A percentile compares a stretch with the other conserved stretches of the same genome.
Evolutionary conservation across 1,140 invertebrate species (phyloP).

Genomic region (Micrasema minimum): DNA sequence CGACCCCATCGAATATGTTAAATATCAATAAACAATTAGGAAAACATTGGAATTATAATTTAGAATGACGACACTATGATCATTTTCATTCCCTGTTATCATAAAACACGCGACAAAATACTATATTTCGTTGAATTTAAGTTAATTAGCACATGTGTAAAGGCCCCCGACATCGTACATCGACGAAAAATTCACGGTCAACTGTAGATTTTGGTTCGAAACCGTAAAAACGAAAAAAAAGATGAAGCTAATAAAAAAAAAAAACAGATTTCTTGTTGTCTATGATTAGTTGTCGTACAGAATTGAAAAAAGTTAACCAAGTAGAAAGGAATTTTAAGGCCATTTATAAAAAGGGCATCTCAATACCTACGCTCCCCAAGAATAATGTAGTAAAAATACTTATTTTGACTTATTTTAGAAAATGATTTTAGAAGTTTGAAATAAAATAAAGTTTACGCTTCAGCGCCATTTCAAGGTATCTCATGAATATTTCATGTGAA

Average conservation of each 20-base stretch:
- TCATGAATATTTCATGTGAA: too few relatives aligned
- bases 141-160: constrained; percentile 42
- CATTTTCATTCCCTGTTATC: constrained; percentile 27
- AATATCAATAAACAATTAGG: constrained; percentile 10
- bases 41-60: constrained; percentile 25
- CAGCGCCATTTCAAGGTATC: too few relatives aligned
- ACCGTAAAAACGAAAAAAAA: constrained; percentile 42
- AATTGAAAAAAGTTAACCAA: not conserved
- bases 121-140: constrained; percentile 34
- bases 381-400: too few relatives aligned
- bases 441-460: too few relatives aligned
- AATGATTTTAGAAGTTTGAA: too few relatives aligned
- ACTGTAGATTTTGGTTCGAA: constrained; percentile 45
- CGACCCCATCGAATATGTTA: constrained; percentile 36
- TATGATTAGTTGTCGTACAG: constrained; percentile 11
- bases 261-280: constrained; percentile 28
- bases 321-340: not conserved
- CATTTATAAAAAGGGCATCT: constrained; percentile 15
- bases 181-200: constrained; percentile 44
- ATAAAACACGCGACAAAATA: constrained; percentile 33
- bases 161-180: constrained; percentile 36
- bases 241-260: constrained; percentile 19
- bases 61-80: constrained; percentile 11
- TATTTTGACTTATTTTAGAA: too few relatives aligned
- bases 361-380: not conserved